Evolutionary conservation across 2,888 invertebrate species (phyloP).

Genomic region (Tolmerus cingulatus): DNA sequence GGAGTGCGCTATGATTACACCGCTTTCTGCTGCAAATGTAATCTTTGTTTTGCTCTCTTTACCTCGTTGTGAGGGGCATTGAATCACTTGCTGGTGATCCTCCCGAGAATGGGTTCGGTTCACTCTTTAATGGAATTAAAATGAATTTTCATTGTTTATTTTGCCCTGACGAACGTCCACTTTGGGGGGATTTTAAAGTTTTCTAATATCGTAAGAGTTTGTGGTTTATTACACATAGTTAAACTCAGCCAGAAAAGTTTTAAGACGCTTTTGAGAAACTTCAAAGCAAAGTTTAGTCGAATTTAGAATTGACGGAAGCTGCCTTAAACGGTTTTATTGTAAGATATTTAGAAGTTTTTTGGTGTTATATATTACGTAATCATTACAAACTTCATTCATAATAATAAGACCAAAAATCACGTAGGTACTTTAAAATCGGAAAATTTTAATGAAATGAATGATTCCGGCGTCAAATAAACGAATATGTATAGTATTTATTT

Average conservation of each 20-base stretch:
- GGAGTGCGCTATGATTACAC: neutral
- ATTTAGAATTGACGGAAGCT: neutral
- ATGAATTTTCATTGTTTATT: neutral
- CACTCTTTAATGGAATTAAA: neutral
- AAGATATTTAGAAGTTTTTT: no score
- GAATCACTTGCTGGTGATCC: neutral
- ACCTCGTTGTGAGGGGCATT: neutral
- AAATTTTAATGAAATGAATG: no score
- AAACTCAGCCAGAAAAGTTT: neutral
- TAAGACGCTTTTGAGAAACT: neutral
- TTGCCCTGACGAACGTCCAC: neutral
- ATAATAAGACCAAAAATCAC: no score
- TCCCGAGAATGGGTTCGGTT: neutral
- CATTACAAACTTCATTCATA: no score
- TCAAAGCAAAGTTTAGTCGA: neutral
- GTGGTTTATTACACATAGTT: neutral
- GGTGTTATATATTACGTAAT: no score
- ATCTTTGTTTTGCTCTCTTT: neutral
- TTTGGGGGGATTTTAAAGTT: neutral
- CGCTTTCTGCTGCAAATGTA: neutral
- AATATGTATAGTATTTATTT: no score
- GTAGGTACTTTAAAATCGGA: no score
- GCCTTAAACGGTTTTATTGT: no score
- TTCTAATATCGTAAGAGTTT: neutral
- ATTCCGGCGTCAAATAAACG: no score